phyloP scores from a whole-genome alignment of 2,888 invertebrate genomes.

The Rhabditophanes sp. region DNA sequence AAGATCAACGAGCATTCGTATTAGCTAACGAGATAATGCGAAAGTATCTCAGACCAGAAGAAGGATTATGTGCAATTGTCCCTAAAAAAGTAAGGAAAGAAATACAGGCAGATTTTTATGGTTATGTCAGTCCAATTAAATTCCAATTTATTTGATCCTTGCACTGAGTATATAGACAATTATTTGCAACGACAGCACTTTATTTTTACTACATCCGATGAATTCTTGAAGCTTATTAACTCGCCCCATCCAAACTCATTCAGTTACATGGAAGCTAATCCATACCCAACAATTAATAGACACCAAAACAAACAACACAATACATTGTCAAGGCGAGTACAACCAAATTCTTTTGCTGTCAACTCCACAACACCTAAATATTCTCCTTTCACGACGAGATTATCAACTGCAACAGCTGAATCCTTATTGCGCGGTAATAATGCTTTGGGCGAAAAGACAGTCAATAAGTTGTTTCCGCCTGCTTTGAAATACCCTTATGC shows the following conservation, averaged over 20 bases:
- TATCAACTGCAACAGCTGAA: too few species aligned
- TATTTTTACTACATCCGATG: constrained; percentile 26
- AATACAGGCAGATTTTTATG: constrained; percentile 8
- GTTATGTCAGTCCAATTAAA: neutral
- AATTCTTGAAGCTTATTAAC: constrained; percentile 33
- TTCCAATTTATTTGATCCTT: constrained; percentile 12
- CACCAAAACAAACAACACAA: too few species aligned
- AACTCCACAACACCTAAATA: neutral
- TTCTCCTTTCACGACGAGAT: neutral
- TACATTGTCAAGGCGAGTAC: too few species aligned
- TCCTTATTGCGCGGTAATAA: too few species aligned
- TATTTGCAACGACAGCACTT: constrained; percentile 25
- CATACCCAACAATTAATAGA: too few species aligned
- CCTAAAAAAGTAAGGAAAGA: constrained; percentile 13
- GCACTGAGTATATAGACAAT: constrained; percentile 10
- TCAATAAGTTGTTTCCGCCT: constrained; percentile 27
- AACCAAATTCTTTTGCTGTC: neutral
- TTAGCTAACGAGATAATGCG: constrained; percentile 24
- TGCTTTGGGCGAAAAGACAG: constrained; percentile 13
- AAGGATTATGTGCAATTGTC: constrained; percentile 20
- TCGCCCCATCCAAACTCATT: too few species aligned
- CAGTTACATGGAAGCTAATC: too few species aligned
- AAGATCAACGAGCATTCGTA: constrained; percentile 17
- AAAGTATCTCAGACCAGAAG: constrained; percentile 18
- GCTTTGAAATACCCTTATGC: constrained; percentile 24